These are phyloP conservation scores for Drosophila colorata DNA, from an alignment of 2,888 invertebrate genomes.

Conservation along the genomic window DNA sequence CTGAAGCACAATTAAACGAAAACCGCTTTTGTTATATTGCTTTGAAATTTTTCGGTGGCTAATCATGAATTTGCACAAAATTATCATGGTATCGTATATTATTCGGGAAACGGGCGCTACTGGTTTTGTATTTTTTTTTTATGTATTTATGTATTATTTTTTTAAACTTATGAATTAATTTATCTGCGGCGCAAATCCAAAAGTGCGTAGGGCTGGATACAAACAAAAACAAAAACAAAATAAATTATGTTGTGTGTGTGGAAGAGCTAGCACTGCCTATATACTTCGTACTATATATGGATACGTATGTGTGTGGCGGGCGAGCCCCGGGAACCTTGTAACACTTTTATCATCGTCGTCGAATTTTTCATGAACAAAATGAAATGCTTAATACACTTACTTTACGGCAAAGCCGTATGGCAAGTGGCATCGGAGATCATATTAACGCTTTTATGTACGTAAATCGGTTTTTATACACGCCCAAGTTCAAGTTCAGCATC, in stretches of 20 bases:
- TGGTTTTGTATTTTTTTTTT: constrained; percentile 26
- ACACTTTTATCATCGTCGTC: constrained; percentile 44
- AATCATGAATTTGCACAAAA: constrained; percentile 63
- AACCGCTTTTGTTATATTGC: constrained; percentile 18
- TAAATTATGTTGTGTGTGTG: background rate
- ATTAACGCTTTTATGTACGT: constrained; percentile 35
- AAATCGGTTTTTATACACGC: constrained; percentile 8
- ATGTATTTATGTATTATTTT: background rate
- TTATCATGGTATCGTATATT: constrained; percentile 17
- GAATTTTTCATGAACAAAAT: constrained; percentile 32
- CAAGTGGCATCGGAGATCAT: constrained; percentile 26
- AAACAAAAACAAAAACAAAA: constrained; percentile 12
- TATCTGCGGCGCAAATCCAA: constrained; percentile 27
- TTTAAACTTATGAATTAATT: constrained; percentile 12
- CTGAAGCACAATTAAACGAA: constrained; percentile 10
- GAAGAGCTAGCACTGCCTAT: constrained; percentile 5
- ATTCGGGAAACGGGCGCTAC: constrained; percentile 38
- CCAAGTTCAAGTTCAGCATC: constrained; percentile 64
- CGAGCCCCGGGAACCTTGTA: constrained; percentile 50
- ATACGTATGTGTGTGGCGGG: constrained; percentile 2
- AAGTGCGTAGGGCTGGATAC: background rate
- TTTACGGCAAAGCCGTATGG: constrained; percentile 4
- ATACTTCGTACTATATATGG: background rate
- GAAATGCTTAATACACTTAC: constrained; percentile 27
- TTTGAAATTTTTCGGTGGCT: constrained; percentile 34